Evolutionary conservation across 1,140 invertebrate species (phyloP).

Genomic region (Ridgeia piscesae): DNA sequence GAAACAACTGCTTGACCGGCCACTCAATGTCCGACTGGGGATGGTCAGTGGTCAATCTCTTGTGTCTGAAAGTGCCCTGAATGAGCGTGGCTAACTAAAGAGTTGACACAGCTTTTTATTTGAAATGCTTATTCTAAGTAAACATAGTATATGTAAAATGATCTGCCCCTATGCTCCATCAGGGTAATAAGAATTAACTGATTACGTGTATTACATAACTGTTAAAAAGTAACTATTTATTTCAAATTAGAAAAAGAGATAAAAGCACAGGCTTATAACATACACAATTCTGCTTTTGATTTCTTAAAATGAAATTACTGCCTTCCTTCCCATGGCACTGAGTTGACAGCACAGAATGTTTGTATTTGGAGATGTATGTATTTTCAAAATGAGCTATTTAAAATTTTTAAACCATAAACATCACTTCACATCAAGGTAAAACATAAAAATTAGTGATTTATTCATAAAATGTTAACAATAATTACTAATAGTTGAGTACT

Average conservation of each 20-base stretch:
- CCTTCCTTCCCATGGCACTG: no score
- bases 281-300: no score
- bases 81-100: no score
- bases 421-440: background rate
- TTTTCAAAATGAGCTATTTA: background rate
- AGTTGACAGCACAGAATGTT: no score
- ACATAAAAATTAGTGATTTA: background rate
- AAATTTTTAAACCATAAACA: background rate
- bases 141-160: background rate
- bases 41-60: constrained; percentile 63
- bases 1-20: constrained; percentile 72
- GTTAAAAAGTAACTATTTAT: background rate
- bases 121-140: background rate
- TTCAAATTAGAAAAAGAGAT: no score
- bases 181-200: background rate
- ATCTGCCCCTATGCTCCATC: background rate
- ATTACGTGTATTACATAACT: background rate
- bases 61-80: no score
- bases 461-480: no score
- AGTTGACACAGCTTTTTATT: no score
- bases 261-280: no score
- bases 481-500: background rate
- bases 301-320: no score
- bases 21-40: constrained; percentile 77
- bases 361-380: no score